These are phyloP conservation scores for Meloidogyne hapla DNA, from an alignment of 1,140 invertebrate genomes.

Conservation along the genomic window DNA sequence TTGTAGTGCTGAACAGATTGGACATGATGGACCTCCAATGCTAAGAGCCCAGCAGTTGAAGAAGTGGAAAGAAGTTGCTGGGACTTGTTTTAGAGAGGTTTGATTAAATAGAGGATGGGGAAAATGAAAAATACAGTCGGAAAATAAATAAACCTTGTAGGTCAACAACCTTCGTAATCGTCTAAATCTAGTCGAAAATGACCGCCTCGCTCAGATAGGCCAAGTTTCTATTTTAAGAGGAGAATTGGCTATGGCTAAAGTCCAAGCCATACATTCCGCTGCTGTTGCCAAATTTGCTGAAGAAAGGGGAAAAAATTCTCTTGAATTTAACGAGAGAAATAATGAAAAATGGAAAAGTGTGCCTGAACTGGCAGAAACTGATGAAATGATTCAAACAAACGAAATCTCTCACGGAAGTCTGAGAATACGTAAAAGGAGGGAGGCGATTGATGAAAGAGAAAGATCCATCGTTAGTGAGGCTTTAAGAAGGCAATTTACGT, in stretches of 20 bases:
- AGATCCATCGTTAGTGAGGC: constrained; percentile 17
- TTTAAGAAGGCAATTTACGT: constrained; percentile 19
- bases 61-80: constrained; percentile 59
- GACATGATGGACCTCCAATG: constrained; percentile 11
- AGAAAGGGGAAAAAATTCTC: constrained; percentile 9
- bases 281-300: constrained; percentile 8
- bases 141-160: neutral
- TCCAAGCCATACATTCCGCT: constrained; percentile 17
- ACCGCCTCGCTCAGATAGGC: constrained; percentile 42
- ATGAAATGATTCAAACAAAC: neutral
- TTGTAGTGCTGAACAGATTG: constrained; percentile 28
- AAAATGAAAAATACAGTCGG: no score
- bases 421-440: neutral
- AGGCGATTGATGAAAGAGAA: constrained; percentile 1
- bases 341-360: constrained; percentile 27
- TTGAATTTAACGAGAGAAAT: neutral
- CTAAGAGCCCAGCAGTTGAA: constrained; percentile 28
- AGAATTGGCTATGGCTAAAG: constrained; percentile 55
- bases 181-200: constrained; percentile 45
- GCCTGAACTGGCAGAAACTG: constrained; percentile 18
- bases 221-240: constrained; percentile 55
- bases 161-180: constrained; percentile 50
- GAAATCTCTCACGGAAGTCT: neutral
- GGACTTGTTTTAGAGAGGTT: constrained; percentile 55
- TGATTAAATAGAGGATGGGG: neutral